phyloP scores from a whole-genome alignment of 2,797 vertebrate species.

The Anableps anableps region DNA sequence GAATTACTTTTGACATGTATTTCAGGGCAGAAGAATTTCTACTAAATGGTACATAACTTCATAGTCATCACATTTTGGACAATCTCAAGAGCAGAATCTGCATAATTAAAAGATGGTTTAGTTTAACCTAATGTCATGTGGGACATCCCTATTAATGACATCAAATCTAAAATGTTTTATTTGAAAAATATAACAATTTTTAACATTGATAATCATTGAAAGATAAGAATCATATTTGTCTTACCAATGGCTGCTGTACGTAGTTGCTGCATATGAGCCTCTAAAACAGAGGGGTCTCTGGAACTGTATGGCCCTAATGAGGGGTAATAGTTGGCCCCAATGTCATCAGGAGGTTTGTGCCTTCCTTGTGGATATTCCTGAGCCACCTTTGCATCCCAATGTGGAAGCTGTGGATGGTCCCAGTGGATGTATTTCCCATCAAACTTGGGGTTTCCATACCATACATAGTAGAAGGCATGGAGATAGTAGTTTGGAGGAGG shows the following conservation, averaged over 20 bases:
- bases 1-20: neutral
- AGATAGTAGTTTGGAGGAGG: conserved; percentile 92
- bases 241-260: conserved; percentile 92
- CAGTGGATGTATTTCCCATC: conserved; percentile 97
- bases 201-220: neutral
- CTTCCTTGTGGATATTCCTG: conserved; percentile 88
- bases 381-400: conserved; percentile 94
- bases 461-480: conserved; percentile 94
- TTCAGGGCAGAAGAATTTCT: neutral
- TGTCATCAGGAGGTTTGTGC: conserved; percentile 92
- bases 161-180: neutral
- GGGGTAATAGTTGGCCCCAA: conserved; percentile 95
- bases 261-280: conserved; percentile 95
- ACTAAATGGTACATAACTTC: neutral
- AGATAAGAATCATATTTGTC: conserved; percentile 17
- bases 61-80: neutral
- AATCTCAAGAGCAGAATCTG: neutral
- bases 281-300: conserved; percentile 89
- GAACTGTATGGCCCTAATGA: conserved; percentile 95
- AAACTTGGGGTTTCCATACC: conserved; percentile 94
- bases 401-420: conserved; percentile 90
- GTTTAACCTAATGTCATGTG: neutral
- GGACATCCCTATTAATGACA: neutral
- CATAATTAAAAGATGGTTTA: neutral
- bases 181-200: neutral